Base-by-base conservation (phyloP, 2,797 vertebrate species). In the Adrianichthys oophorus region DNA sequence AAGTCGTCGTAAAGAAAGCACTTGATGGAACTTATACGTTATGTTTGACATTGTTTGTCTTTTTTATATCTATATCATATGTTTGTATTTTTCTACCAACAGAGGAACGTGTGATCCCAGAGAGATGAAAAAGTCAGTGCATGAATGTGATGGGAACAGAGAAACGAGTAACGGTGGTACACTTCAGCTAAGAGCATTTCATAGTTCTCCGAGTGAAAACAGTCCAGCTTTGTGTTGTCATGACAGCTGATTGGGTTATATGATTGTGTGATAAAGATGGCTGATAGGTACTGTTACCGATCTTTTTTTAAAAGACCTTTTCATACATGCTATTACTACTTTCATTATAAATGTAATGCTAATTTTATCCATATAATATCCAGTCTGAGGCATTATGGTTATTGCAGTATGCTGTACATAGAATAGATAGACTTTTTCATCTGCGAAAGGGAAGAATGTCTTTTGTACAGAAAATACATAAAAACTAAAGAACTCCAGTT, bases 81-180 rank as follows among this genome's bases (percentile, higher is more conserved):
- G 86, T 91, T 85, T 83, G 88, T 90, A 91, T 91, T 92, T 92
- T 92, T 92, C 82, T 91, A 90, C 84, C 87, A 78, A 84, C 73
- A 82, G 73, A 79, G 70, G 60, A 80, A 79, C 45, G 60, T 65
- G 79, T 83, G 74, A 79, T 58, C 57, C 60, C 76, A 63, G 49
- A 4, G 72, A 73, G 70, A 59, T 68, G 74, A 64, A 44, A 54
- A 56, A 70, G 56, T 61, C 80, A 71, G 65, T 65, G 84, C 58
- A 79, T 81, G 83, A 85, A 84, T 83, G 83, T 80, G 79, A 83
- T 65, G 60, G 73, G 60, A 84, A 72, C 56, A 45, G 70, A 62
- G 70, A 75, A 60, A 77, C 58, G 65, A 62, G 48, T 62, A 17
- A 23, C 47, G 63, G 56, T 61, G 14, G 63, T 62, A 16, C 37